These are phyloP conservation scores for Diarsia mendica DNA, from an alignment of 2,888 invertebrate genomes.

Conservation along the genomic window DNA sequence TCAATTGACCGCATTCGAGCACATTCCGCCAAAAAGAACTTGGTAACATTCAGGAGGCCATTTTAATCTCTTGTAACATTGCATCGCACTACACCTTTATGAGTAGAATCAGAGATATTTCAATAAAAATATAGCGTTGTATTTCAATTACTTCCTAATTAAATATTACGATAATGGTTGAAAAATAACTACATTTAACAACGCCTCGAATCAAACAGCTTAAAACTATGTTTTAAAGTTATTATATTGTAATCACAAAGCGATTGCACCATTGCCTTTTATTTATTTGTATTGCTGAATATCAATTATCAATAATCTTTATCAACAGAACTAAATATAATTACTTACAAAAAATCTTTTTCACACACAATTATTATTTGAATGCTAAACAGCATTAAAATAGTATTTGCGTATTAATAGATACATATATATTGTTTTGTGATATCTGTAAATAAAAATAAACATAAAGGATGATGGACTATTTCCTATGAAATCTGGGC, in stretches of 20 bases:
- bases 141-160: slow-evolving; percentile 57
- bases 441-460: background rate
- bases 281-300: slow-evolving; percentile 67
- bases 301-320: background rate
- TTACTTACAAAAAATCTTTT: too few species aligned
- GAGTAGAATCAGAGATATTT: slow-evolving; percentile 42
- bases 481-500: background rate
- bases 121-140: slow-evolving; percentile 58
- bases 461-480: background rate
- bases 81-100: slow-evolving; percentile 23
- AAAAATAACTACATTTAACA: slow-evolving; percentile 67
- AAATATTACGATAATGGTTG: slow-evolving; percentile 57
- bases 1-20: too few species aligned
- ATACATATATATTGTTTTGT: too few species aligned
- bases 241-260: slow-evolving; percentile 77
- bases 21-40: too few species aligned
- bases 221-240: slow-evolving; percentile 72
- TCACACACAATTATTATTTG: too few species aligned
- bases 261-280: slow-evolving; percentile 75
- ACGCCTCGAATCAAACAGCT: slow-evolving; percentile 66
- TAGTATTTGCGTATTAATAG: too few species aligned
- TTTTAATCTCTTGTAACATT: slow-evolving; percentile 18
- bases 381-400: too few species aligned
- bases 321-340: too few species aligned
- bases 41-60: background rate